Evolutionary conservation across 2,113 vertebrate species (phyloP).

Genomic region (Pituophis catenifer): DNA sequence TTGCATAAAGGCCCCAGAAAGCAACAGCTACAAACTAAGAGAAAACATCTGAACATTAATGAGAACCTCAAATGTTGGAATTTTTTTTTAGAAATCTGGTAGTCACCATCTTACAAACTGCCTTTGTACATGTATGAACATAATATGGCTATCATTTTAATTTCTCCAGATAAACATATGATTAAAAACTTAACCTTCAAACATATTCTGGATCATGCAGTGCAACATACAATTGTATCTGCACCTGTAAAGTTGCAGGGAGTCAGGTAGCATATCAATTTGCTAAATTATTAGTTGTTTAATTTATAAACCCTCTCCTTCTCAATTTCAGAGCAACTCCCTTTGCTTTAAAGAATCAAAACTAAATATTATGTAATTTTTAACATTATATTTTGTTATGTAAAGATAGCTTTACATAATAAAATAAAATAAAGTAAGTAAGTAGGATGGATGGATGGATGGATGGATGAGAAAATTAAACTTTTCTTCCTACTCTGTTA

Average conservation of each 20-base stretch:
- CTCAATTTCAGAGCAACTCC: not conserved
- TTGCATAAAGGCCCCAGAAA: conserved; percentile 63
- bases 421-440: not conserved
- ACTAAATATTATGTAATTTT: not conserved
- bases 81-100: not conserved
- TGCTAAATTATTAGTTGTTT: not conserved
- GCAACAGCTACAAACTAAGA: conserved; percentile 62
- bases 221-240: not conserved
- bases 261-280: not conserved
- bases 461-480: not conserved
- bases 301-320: not conserved
- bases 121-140: not conserved
- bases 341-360: not conserved
- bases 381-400: not conserved
- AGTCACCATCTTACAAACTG: not conserved
- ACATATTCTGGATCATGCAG: not conserved
- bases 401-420: not conserved
- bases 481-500: not conserved
- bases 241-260: not conserved
- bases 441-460: not conserved
- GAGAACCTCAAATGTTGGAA: not conserved
- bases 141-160: not conserved
- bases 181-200: not conserved
- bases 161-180: not conserved
- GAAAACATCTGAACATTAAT: conserved; percentile 8